Conservation (phyloP, 2,888 invertebrate genomes). For the Scaeva pyrastri region DNA sequence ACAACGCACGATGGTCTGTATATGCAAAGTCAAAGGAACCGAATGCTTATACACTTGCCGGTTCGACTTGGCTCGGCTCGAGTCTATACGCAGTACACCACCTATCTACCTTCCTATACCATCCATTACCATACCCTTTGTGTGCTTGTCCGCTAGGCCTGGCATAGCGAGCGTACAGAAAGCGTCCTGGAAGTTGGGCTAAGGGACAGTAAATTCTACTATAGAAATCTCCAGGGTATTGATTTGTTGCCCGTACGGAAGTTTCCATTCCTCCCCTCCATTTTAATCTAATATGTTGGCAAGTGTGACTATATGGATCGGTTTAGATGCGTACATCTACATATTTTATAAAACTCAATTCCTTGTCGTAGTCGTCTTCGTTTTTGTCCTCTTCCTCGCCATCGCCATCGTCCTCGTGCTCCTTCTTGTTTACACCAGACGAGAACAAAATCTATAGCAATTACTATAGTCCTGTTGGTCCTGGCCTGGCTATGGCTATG, state of each 20-base stretch:
- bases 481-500: constrained; percentile 33
- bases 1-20: constrained; percentile 40
- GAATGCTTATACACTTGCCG: constrained; percentile 60
- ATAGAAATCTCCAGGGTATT: constrained; percentile 78
- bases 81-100: constrained; percentile 41
- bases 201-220: constrained; percentile 76
- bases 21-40: constrained; percentile 61
- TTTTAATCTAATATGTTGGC: constrained; percentile 76
- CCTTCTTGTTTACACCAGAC: constrained; percentile 23
- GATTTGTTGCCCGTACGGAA: constrained; percentile 78
- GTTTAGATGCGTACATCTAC: constrained; percentile 76
- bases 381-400: neutral
- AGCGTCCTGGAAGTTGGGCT: constrained; percentile 57
- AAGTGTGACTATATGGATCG: constrained; percentile 76
- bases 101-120: neutral
- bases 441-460: constrained; percentile 68
- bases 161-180: constrained; percentile 6
- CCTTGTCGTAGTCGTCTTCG: constrained; percentile 46
- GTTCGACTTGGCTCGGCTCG: constrained; percentile 35
- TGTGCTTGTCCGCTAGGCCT: constrained; percentile 21
- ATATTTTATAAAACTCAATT: constrained; percentile 76
- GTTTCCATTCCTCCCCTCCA: constrained; percentile 76
- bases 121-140: constrained; percentile 56
- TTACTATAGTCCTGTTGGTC: constrained; percentile 66
- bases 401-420: constrained; percentile 9